phyloP scores from a whole-genome alignment of 1,140 invertebrate species.

The Lepidurus apus region DNA sequence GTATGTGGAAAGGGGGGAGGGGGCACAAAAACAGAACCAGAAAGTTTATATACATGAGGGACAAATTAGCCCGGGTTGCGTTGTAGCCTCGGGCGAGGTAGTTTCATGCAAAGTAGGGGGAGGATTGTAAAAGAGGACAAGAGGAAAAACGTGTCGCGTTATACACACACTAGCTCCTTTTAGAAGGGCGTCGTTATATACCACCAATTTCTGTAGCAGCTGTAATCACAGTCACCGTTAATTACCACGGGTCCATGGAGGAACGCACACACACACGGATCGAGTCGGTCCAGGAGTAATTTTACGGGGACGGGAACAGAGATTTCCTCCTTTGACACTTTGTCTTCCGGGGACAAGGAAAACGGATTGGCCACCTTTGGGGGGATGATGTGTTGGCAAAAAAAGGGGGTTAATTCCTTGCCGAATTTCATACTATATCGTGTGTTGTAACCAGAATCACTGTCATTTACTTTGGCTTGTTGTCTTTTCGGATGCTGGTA shows the following conservation, averaged over 20 bases:
- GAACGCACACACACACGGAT: not conserved
- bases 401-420: no score
- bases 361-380: no score
- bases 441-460: no score
- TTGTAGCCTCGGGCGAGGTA: not conserved
- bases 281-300: not conserved
- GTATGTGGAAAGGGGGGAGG: not conserved
- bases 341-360: no score
- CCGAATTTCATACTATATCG: no score
- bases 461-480: no score
- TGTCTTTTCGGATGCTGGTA: no score
- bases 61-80: not conserved
- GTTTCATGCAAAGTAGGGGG: not conserved
- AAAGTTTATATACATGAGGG: not conserved
- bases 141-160: not conserved
- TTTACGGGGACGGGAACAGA: not conserved
- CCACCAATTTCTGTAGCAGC: not conserved
- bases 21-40: not conserved
- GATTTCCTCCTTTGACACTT: not conserved
- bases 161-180: slow-evolving; percentile 15
- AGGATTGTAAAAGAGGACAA: not conserved
- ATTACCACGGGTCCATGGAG: not conserved
- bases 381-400: no score
- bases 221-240: slow-evolving; percentile 15
- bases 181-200: not conserved